These are phyloP conservation scores for Chironomus striatipennis DNA, from an alignment of 1,140 invertebrate genomes.

Conservation along the genomic window DNA sequence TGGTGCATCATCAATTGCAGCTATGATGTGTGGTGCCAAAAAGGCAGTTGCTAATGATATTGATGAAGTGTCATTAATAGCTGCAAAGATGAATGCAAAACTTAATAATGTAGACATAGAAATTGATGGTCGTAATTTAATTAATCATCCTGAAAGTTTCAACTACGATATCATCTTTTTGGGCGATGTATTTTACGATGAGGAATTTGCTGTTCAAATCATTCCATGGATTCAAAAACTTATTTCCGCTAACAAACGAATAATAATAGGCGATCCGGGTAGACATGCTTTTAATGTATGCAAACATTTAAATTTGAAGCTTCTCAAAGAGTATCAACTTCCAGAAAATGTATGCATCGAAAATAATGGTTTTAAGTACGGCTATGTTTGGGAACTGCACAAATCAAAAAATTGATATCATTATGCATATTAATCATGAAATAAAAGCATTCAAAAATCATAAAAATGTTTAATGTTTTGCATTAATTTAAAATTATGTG, in stretches of 20 bases:
- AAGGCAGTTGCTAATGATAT: slow-evolving; percentile 42
- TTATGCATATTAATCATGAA: not conserved
- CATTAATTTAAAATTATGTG: not conserved
- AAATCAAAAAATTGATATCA: not conserved
- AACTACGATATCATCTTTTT: slow-evolving; percentile 42
- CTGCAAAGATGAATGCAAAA: slow-evolving; percentile 42
- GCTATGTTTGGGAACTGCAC: slow-evolving; percentile 31
- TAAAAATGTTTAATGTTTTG: not conserved
- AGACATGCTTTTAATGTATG: slow-evolving; percentile 32
- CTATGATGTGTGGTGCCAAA: slow-evolving; percentile 33
- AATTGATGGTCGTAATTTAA: slow-evolving; percentile 38
- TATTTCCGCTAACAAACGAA: slow-evolving; percentile 33
- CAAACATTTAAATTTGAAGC: slow-evolving; percentile 29
- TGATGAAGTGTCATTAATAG: slow-evolving; percentile 40
- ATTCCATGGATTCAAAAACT: slow-evolving; percentile 42
- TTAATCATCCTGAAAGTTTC: slow-evolving; percentile 36
- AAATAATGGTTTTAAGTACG: slow-evolving; percentile 35
- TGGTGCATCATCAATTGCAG: slow-evolving; percentile 41
- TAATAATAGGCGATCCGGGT: slow-evolving; percentile 40
- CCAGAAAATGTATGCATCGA: slow-evolving; percentile 34
- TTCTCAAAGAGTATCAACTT: slow-evolving; percentile 31
- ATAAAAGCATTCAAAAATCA: not conserved
- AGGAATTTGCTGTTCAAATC: slow-evolving; percentile 41
- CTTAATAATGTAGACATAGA: slow-evolving; percentile 41
- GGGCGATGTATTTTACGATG: slow-evolving; percentile 50